Conservation (phyloP, 2,113 vertebrate genomes). For the Excalfactoria chinensis region DNA sequence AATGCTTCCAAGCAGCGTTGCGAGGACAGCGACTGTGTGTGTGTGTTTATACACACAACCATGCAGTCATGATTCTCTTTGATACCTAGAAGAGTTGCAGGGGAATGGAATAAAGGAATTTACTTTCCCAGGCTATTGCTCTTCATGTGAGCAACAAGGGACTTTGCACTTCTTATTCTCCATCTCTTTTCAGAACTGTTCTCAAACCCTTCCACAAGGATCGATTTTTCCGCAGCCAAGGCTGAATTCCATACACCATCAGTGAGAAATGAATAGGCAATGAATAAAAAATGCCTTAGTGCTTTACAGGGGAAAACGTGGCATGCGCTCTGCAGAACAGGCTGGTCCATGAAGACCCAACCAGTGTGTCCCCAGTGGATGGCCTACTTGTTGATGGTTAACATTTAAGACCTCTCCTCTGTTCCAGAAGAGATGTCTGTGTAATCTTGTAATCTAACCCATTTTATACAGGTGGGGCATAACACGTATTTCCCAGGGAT, state of each 20-base stretch:
- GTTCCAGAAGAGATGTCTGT: neutral
- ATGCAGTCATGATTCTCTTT: neutral
- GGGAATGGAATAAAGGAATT: neutral
- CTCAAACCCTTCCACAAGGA: neutral
- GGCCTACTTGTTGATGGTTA: neutral
- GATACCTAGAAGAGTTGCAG: neutral
- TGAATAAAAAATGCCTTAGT: neutral
- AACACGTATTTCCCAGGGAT: neutral
- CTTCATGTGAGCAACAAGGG: neutral
- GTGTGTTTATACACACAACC: neutral
- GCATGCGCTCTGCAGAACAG: neutral
- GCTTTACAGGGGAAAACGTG: neutral
- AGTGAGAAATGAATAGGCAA: accelerated
- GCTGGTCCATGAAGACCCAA: neutral
- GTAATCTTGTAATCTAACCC: neutral
- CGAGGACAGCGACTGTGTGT: slow-evolving; percentile 24
- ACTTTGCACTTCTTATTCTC: neutral
- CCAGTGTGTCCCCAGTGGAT: neutral
- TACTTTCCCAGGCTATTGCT: neutral
- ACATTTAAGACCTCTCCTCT: neutral
- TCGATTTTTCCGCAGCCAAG: neutral
- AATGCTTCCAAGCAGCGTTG: slow-evolving; percentile 73
- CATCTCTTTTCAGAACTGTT: neutral
- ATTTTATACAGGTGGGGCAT: neutral
- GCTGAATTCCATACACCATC: neutral